A percentile compares a stretch with the other conserved stretches of the same genome.
phyloP scores from a whole-genome alignment of 2,113 vertebrate genomes.

The Passer montanus region DNA sequence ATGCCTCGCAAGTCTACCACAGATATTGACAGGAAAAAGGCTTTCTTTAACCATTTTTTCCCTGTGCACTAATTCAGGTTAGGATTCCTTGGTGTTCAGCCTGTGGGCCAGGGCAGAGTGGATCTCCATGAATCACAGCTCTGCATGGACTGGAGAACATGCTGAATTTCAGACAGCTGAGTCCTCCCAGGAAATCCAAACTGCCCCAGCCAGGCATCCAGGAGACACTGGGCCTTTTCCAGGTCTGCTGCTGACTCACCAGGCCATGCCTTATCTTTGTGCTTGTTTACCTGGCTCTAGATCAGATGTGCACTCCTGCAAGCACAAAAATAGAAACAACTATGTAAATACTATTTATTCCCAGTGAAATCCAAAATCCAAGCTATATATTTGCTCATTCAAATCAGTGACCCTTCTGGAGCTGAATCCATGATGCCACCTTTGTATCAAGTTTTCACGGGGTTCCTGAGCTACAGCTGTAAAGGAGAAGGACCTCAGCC shows the following conservation, averaged over 20 bases:
- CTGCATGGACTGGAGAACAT: background rate
- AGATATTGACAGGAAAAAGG: background rate
- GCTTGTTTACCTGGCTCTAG: background rate
- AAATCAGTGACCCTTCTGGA: background rate
- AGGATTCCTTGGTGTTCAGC: background rate
- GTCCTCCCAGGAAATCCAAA: background rate
- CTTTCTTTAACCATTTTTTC: background rate
- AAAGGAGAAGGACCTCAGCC: background rate
- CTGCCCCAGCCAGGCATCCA: background rate
- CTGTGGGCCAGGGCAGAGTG: background rate
- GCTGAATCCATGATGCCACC: background rate
- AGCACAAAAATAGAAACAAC: background rate
- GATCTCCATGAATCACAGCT: accelerated
- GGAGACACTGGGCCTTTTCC: background rate
- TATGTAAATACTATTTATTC: background rate
- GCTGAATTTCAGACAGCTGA: background rate
- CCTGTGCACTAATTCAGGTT: background rate
- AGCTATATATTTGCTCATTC: background rate
- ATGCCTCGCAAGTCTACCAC: accelerated
- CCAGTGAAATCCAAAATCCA: background rate
- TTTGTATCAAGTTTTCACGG: background rate
- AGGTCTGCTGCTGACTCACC: background rate
- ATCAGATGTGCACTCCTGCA: background rate
- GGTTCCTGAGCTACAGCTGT: background rate
- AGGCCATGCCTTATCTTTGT: background rate